Evolutionary conservation across 2,888 invertebrate genomes (phyloP).

Genomic region (Oegoconia quadripuncta): DNA sequence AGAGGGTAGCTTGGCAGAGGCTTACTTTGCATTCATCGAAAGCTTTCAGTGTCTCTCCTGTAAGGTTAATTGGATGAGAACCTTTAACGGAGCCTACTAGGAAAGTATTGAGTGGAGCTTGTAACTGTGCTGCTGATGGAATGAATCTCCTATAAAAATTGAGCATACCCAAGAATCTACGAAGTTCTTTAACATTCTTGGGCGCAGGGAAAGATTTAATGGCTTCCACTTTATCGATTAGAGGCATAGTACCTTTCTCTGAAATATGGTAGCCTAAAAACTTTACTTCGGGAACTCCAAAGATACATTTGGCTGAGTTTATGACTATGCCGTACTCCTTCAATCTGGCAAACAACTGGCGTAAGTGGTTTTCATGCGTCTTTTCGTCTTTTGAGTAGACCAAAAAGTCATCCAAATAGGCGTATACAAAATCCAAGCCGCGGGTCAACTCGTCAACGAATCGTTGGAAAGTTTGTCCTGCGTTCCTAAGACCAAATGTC

Average conservation of each 20-base stretch:
- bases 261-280: slow-evolving; percentile 23
- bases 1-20: slow-evolving; percentile 29
- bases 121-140: slow-evolving; percentile 31
- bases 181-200: slow-evolving; percentile 14
- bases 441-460: slow-evolving; percentile 23
- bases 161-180: slow-evolving; percentile 21
- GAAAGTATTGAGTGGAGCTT: slow-evolving; percentile 33
- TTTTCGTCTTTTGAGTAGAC: slow-evolving; percentile 16
- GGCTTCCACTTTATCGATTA: slow-evolving; percentile 28
- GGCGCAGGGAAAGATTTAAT: slow-evolving; percentile 17
- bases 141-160: slow-evolving; percentile 31
- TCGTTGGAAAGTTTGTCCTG: slow-evolving; percentile 47
- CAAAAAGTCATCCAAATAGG: slow-evolving; percentile 40
- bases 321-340: slow-evolving; percentile 16
- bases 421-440: slow-evolving; percentile 21
- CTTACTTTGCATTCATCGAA: slow-evolving; percentile 30
- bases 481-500: slow-evolving; percentile 47
- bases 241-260: slow-evolving; percentile 29
- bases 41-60: slow-evolving; percentile 18
- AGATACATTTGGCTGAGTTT: slow-evolving; percentile 22
- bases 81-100: slow-evolving; percentile 29
- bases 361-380: slow-evolving; percentile 10
- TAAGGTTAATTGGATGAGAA: slow-evolving; percentile 25
- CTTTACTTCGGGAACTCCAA: slow-evolving; percentile 18
- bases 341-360: slow-evolving; percentile 12